phyloP scores from a whole-genome alignment of 2,797 vertebrate genomes.

The Aratinga solstitialis region DNA sequence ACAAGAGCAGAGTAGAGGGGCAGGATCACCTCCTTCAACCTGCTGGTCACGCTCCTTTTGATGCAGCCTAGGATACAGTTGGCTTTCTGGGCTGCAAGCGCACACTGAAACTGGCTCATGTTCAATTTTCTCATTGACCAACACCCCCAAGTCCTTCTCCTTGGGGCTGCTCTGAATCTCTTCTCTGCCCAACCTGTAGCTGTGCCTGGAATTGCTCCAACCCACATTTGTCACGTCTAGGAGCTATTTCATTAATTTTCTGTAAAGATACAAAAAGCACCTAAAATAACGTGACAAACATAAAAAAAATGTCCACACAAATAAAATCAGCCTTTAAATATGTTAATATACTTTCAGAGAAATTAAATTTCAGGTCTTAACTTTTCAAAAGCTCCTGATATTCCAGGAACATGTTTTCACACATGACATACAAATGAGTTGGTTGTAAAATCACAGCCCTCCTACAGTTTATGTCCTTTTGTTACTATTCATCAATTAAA shows the following conservation, averaged over 20 bases:
- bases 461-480: background rate
- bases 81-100: too few relatives aligned
- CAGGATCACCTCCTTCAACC: too few relatives aligned
- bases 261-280: background rate
- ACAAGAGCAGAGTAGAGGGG: too few relatives aligned
- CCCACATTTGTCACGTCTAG: accelerated
- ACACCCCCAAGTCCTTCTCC: too few relatives aligned
- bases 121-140: too few relatives aligned
- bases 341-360: background rate
- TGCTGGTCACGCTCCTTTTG: too few relatives aligned
- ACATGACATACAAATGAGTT: background rate
- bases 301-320: background rate
- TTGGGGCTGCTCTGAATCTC: too few relatives aligned
- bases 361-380: background rate
- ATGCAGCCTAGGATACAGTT: too few relatives aligned
- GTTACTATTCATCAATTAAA: background rate
- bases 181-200: too few relatives aligned
- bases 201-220: too few relatives aligned
- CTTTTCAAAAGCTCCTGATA: background rate
- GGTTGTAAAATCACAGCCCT: background rate
- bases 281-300: background rate
- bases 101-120: too few relatives aligned
- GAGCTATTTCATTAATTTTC: background rate
- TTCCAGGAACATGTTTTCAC: background rate
- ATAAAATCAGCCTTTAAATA: background rate